These are phyloP conservation scores for Scalopus aquaticus DNA, from an alignment of 2,113 vertebrate genomes.

Conservation along the genomic window DNA sequence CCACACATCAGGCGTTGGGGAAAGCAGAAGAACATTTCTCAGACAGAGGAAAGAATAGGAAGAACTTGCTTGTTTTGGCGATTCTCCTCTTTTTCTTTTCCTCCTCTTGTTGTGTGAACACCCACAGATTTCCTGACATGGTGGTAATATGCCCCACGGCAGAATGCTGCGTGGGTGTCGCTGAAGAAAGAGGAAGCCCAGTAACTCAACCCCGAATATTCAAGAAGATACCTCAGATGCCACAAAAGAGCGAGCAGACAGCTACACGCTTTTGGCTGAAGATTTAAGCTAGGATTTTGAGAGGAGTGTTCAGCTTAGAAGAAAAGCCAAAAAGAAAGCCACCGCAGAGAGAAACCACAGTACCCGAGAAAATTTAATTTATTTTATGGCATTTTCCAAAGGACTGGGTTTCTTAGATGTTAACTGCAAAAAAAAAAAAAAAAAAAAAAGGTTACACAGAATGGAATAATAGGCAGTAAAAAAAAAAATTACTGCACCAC, in stretches of 20 bases:
- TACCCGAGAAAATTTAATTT: constrained; percentile 73
- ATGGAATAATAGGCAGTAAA: constrained; percentile 55
- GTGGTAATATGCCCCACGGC: constrained; percentile 79
- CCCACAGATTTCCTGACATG: constrained; percentile 84
- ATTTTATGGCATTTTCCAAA: constrained; percentile 74
- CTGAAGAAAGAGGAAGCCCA: constrained; percentile 64
- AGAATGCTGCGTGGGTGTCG: constrained; percentile 73
- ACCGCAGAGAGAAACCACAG: constrained; percentile 63
- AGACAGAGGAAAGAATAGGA: constrained; percentile 85
- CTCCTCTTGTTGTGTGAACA: constrained; percentile 81
- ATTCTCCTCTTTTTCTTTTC: constrained; percentile 79
- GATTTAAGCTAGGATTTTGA: constrained; percentile 47
- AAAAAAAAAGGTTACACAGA: constrained; percentile 44
- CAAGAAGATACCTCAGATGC: constrained; percentile 43
- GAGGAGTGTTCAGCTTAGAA: constrained; percentile 40
- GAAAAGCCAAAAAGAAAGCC: constrained; percentile 53
- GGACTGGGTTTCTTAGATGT: constrained; percentile 67
- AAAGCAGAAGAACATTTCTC: constrained; percentile 79
- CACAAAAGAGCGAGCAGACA: neutral
- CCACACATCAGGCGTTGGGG: constrained; percentile 68
- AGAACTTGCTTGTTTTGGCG: constrained; percentile 88
- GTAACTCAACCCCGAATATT: constrained; percentile 55
- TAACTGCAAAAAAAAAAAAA: constrained; percentile 54
- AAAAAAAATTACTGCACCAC: neutral
- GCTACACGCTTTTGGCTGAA: constrained; percentile 6